These are phyloP conservation scores for Zonotrichia leucophrys DNA, from an alignment of 2,113 vertebrate genomes.

Conservation along the genomic window DNA sequence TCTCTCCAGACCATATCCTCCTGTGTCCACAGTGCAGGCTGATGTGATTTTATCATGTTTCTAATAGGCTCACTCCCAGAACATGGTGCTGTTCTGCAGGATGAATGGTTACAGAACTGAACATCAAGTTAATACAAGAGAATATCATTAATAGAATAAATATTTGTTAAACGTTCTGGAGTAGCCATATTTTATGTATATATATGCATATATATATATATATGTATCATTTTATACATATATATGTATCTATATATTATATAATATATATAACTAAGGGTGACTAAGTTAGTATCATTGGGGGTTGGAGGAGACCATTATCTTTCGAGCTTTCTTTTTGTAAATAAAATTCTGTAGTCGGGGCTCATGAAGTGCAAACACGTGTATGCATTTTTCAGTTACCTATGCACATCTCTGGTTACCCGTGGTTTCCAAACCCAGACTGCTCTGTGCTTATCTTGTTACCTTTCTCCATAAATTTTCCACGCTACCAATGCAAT, in stretches of 20 bases:
- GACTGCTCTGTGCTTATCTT: not conserved
- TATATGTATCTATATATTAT: not conserved
- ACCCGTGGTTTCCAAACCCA: not conserved
- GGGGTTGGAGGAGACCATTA: not conserved
- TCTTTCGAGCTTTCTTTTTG: not conserved
- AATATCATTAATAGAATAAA: not conserved
- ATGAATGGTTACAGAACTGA: not conserved
- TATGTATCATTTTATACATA: too few relatives aligned
- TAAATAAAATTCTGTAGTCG: not conserved
- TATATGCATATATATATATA: not conserved
- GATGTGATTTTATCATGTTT: not conserved
- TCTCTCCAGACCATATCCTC: not conserved
- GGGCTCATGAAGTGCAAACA: not conserved
- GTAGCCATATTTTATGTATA: not conserved
- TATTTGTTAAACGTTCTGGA: not conserved
- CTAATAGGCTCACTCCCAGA: not conserved
- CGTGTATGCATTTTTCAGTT: not conserved
- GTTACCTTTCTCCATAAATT: not conserved
- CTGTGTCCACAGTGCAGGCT: not conserved
- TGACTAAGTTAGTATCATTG: not conserved
- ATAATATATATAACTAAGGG: not conserved
- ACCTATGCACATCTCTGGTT: not conserved
- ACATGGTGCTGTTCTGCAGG: not conserved
- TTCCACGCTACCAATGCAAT: not conserved
- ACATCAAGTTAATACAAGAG: not conserved